These are phyloP conservation scores for Phthorimaea operculella DNA, from an alignment of 1,140 invertebrate genomes.

Conservation along the genomic window DNA sequence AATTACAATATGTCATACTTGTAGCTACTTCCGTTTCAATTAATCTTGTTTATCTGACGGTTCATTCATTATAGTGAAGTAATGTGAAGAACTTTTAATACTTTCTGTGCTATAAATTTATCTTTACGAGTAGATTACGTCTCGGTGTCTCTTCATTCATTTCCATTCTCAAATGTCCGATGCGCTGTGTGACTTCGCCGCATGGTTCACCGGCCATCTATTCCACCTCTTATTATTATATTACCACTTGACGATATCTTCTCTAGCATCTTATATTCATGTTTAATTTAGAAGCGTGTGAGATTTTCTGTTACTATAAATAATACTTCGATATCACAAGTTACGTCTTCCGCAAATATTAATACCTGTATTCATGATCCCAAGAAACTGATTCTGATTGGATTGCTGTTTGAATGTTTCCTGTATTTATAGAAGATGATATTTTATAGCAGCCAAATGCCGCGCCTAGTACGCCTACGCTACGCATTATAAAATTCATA, in stretches of 20 bases:
- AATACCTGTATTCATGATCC: neutral
- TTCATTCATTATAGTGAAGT: too few relatives aligned
- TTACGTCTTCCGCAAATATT: neutral
- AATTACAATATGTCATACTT: too few relatives aligned
- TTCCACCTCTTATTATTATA: neutral
- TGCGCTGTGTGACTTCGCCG: slow-evolving; percentile 50
- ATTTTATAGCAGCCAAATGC: too few relatives aligned
- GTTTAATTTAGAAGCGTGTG: neutral
- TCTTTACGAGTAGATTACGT: too few relatives aligned
- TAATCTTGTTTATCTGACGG: too few relatives aligned
- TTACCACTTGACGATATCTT: neutral
- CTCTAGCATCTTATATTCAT: neutral
- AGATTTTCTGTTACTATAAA: neutral
- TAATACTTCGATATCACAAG: neutral
- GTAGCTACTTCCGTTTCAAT: too few relatives aligned
- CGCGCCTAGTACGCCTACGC: neutral
- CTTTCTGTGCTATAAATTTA: too few relatives aligned
- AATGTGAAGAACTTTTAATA: too few relatives aligned
- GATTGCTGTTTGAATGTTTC: too few relatives aligned
- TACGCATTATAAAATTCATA: neutral
- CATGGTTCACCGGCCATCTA: slow-evolving; percentile 47
- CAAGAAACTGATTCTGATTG: too few relatives aligned
- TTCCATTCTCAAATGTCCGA: slow-evolving; percentile 42
- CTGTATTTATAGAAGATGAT: too few relatives aligned
- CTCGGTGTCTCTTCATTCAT: neutral